Evolutionary conservation across 2,888 invertebrate species (phyloP).

Genomic region (Leptarthrus brevirostris): DNA sequence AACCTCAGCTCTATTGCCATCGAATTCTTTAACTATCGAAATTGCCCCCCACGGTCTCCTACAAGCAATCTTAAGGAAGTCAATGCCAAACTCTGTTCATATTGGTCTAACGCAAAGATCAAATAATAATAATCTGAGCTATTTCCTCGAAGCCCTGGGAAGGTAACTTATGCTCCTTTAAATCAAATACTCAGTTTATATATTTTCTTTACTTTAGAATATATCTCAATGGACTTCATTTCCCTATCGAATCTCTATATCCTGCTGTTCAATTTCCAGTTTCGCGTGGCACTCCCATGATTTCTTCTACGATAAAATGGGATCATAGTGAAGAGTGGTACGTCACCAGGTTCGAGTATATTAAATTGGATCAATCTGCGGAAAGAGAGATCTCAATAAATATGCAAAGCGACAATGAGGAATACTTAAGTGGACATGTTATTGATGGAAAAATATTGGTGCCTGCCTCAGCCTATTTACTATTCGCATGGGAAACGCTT

Average conservation of each 20-base stretch:
- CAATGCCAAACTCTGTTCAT: constrained; percentile 70
- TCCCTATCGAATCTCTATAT: constrained; percentile 81
- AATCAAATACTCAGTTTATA: constrained; percentile 7
- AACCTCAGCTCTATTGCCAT: constrained; percentile 72
- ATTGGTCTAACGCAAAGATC: constrained; percentile 73
- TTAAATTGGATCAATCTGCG: constrained; percentile 76
- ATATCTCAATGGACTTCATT: constrained; percentile 81
- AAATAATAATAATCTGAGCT: constrained; percentile 67
- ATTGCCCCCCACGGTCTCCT: constrained; percentile 78
- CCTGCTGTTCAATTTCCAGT: constrained; percentile 84
- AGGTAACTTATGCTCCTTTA: constrained; percentile 62
- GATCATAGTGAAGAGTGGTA: constrained; percentile 85
- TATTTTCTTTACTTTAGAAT: constrained; percentile 71
- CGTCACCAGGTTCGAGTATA: constrained; percentile 76
- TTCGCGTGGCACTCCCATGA: constrained; percentile 85
- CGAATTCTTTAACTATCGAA: constrained; percentile 75
- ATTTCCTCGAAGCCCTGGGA: constrained; percentile 67
- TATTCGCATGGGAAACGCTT: constrained; percentile 82
- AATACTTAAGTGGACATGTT: constrained; percentile 81
- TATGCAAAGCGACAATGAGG: constrained; percentile 74
- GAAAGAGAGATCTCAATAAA: constrained; percentile 74
- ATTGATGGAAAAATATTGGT: constrained; percentile 80
- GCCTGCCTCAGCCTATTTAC: constrained; percentile 87
- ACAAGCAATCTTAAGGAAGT: constrained; percentile 75
- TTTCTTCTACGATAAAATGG: constrained; percentile 88